These are phyloP conservation scores for Muraenolepis orangiensis DNA, from an alignment of 2,797 vertebrate species.

Conservation along the genomic window DNA sequence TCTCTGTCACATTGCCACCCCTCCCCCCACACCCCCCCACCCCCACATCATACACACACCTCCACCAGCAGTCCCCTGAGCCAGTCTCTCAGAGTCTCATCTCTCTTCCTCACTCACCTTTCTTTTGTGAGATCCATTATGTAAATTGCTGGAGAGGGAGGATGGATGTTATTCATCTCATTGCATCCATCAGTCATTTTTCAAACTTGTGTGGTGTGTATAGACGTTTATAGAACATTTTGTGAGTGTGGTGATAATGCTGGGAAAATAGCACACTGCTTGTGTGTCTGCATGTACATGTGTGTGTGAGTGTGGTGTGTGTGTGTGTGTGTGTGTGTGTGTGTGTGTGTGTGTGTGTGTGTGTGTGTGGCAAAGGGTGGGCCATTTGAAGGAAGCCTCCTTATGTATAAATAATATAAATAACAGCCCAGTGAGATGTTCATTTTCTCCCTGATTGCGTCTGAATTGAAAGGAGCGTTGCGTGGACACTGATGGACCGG, in stretches of 20 bases:
- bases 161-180: not conserved
- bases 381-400: not conserved
- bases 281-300: not conserved
- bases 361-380: constrained; percentile 20
- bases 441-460: constrained; percentile 69
- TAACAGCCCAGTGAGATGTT: constrained; percentile 64
- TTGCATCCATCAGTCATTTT: not conserved
- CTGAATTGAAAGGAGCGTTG: constrained; percentile 60
- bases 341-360: constrained; percentile 10
- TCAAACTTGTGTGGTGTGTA: not conserved
- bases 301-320: no score
- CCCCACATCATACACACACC: no score
- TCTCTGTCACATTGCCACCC: constrained; percentile 39
- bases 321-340: not conserved
- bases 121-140: constrained; percentile 29
- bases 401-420: constrained; percentile 42
- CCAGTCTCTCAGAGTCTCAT: constrained; percentile 32
- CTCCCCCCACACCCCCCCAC: no score
- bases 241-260: not conserved
- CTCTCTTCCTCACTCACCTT: constrained; percentile 5
- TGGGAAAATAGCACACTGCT: no score
- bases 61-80: constrained; percentile 25
- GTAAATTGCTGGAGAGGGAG: constrained; percentile 34
- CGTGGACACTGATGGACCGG: constrained; percentile 39
- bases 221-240: not conserved